Base-by-base conservation (phyloP, 2,113 vertebrate species). In the Gasterosteus aculeatus region DNA sequence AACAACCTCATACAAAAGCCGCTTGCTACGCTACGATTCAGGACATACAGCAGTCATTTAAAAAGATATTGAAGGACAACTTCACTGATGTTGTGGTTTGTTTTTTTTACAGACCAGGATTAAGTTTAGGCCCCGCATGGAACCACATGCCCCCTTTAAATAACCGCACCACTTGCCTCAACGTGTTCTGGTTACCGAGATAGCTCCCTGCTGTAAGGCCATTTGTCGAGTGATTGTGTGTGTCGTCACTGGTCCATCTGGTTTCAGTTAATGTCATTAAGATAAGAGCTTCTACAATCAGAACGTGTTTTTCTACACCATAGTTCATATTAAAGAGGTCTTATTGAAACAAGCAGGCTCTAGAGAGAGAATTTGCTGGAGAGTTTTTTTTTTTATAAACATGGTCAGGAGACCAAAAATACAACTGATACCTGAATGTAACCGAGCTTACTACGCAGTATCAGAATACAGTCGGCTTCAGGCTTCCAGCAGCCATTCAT, bases 371-470 rank as follows among this genome's bases (percentile, higher is more conserved):
- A 69, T 75, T 3, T 35, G 16, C 3, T 29, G 26, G 54, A n/a
- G 46, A 41, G 53, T 16, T 33, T 38, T 56, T 15, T 41, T 5
- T 54, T 26, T 11, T 5, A 5, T 33, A 22, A 79, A 70, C 54
- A 46, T 78, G 82, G 75, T 84, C 81, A 79, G 72, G 14, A 35
- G 65, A 68, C 85, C 86, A 82, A 84, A 91, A 91, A 88, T 91
- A 90, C 76, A 41, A 46, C 33, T 35, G 35, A 68, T 22, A 56
- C 26, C 71, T 3, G 5, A 65, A 53, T 39, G 86, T 72, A 86
- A 87, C 75, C 0, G 62, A 88, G 72, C 61, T 77, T 42, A 84
- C 72, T 81, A 80, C 71, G 80, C 71, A 82, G 88, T 71, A 75
- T 86, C 82, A 83, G 49, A 81, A 85, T 87, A 86, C 77, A 87